A percentile compares a stretch with the other conserved stretches of the same genome.
Conservation (phyloP, 2,113 vertebrate genomes). For the Micronycteris hirsuta region DNA sequence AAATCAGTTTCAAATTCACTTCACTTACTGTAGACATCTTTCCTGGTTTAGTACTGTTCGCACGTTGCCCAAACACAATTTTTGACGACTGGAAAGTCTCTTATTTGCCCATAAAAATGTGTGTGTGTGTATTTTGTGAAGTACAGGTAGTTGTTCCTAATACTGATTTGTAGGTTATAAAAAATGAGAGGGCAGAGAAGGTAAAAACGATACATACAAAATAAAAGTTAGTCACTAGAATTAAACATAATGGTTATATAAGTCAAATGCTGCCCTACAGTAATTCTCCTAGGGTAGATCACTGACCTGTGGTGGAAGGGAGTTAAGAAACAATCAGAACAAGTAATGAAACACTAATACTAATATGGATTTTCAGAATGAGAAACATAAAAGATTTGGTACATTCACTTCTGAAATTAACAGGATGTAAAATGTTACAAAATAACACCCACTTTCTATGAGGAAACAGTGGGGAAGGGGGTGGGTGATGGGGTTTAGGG, state of each 20-base stretch:
- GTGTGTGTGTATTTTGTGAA: neutral
- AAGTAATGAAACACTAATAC: neutral
- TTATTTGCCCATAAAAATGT: neutral
- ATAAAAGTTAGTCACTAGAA: neutral
- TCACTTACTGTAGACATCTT: neutral
- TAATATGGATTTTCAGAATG: neutral
- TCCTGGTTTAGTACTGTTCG: neutral
- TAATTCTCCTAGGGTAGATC: neutral
- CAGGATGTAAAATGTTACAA: neutral
- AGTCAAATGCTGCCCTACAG: neutral
- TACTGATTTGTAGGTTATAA: neutral
- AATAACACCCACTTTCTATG: neutral
- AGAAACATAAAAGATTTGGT: neutral
- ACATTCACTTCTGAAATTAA: slow-evolving; percentile 30
- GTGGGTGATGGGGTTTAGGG: neutral
- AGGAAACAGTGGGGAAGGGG: neutral
- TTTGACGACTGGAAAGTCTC: neutral
- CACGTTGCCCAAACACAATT: neutral
- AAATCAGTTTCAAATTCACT: slow-evolving; percentile 29
- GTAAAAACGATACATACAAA: neutral
- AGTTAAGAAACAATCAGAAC: neutral
- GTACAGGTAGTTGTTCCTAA: neutral
- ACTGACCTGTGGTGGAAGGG: neutral
- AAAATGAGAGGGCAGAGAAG: neutral
- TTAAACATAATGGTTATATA: neutral